These are phyloP conservation scores for Ramphastos sulfuratus DNA, from an alignment of 2,113 vertebrate species.

Conservation along the genomic window DNA sequence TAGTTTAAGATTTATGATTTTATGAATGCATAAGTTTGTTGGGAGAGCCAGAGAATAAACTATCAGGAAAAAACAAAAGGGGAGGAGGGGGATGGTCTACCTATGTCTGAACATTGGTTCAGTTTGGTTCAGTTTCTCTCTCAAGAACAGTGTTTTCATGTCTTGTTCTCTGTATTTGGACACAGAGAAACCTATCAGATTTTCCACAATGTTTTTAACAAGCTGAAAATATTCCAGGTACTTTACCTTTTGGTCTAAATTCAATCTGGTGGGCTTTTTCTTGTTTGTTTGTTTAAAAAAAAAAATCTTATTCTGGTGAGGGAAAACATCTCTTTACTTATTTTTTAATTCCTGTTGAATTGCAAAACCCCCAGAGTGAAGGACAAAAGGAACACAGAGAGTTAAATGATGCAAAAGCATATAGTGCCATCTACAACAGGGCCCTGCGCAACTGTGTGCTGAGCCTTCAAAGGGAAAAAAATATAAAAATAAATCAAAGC, in stretches of 20 bases:
- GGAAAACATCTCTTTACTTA: neutral
- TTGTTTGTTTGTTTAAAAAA: neutral
- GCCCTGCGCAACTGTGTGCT: neutral
- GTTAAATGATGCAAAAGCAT: neutral
- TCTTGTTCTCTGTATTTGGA: neutral
- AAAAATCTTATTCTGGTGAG: neutral
- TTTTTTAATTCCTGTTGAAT: neutral
- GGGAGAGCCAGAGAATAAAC: neutral
- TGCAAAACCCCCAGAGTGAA: neutral
- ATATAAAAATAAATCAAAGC: neutral
- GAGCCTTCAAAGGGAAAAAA: neutral
- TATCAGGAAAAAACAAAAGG: neutral
- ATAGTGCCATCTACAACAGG: neutral
- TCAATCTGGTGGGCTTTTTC: neutral
- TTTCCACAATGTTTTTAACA: neutral
- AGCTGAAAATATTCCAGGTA: neutral
- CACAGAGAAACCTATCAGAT: neutral
- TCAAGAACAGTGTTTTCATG: neutral
- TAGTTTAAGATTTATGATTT: neutral
- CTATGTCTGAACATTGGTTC: neutral
- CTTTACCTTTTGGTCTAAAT: neutral
- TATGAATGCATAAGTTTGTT: rapidly evolving
- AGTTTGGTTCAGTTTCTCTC: neutral
- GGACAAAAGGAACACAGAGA: neutral
- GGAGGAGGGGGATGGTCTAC: neutral